Conservation (phyloP, 2,888 invertebrate genomes). For the Aporophyla nigra region DNA sequence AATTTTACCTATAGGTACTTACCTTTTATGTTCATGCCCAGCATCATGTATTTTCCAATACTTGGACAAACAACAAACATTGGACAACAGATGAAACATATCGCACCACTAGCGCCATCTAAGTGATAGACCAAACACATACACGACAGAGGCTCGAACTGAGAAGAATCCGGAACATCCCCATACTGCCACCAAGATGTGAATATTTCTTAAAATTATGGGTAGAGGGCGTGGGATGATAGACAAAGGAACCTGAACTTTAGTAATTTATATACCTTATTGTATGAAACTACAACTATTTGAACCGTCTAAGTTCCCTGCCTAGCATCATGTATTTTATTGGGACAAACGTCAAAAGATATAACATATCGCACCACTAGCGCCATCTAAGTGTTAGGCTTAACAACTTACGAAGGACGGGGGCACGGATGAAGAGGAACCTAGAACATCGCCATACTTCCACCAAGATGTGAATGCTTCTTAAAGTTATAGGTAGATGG, state of each 20-base stretch:
- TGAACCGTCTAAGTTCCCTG: not conserved
- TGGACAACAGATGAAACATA: not conserved
- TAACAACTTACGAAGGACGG: not conserved
- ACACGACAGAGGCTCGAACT: not conserved
- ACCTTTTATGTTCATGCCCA: not conserved
- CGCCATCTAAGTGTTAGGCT: slow-evolving; percentile 20
- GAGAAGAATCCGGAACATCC: not conserved
- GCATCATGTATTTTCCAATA: not conserved
- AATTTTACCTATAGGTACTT: not conserved
- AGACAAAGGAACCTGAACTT: too few relatives aligned
- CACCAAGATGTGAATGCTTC: not conserved
- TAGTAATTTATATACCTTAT: too few relatives aligned
- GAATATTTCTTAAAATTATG: not conserved
- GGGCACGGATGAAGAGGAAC: not conserved
- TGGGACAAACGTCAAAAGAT: not conserved
- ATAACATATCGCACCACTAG: slow-evolving; percentile 6
- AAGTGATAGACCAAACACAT: not conserved
- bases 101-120: slow-evolving; percentile 35
- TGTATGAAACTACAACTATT: too few relatives aligned
- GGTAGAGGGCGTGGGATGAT: slow-evolving; percentile 19
- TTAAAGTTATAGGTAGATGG: slow-evolving; percentile 5
- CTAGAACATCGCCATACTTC: not conserved
- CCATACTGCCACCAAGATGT: not conserved
- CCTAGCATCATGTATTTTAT: not conserved
- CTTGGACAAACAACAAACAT: too few relatives aligned